A percentile compares a stretch with the other conserved stretches of the same genome.
Evolutionary conservation across 2,888 invertebrate genomes (phyloP).

Genomic region (Eristalis tenax): DNA sequence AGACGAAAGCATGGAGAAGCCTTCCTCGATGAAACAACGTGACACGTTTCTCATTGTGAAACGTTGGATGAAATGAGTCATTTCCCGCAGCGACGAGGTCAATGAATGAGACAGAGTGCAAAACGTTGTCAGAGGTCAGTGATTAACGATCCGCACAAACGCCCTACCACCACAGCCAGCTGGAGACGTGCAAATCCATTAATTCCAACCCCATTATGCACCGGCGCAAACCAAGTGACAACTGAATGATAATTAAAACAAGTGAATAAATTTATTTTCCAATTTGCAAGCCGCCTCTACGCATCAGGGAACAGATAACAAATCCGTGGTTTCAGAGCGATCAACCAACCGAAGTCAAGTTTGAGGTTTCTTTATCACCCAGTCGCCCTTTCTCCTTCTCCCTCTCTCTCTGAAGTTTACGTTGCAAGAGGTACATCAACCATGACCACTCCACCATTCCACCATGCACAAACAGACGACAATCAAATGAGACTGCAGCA

Average conservation of each 20-base stretch:
- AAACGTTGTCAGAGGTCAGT: background rate
- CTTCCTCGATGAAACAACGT: too few species aligned
- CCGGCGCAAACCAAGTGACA: conserved; percentile 7
- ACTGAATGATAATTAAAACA: conserved; percentile 36
- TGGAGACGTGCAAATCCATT: background rate
- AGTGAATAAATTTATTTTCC: conserved; percentile 46
- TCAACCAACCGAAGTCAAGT: conserved; percentile 12
- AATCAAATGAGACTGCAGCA: conserved; percentile 31
- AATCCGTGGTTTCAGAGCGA: background rate
- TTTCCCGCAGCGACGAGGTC: too few species aligned
- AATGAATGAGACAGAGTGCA: too few species aligned
- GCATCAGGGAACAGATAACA: conserved; percentile 17
- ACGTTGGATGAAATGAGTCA: too few species aligned
- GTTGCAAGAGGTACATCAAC: background rate
- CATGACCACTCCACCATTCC: conserved; percentile 12
- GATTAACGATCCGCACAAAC: background rate
- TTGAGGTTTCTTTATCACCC: background rate
- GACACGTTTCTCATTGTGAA: too few species aligned
- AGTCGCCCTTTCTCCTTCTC: background rate
- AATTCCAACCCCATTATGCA: conserved; percentile 8
- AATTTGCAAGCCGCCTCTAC: conserved; percentile 25
- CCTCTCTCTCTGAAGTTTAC: background rate
- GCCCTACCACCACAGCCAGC: background rate
- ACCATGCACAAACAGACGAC: conserved; percentile 26
- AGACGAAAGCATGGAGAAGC: too few species aligned